Base-by-base conservation (phyloP, 2,888 invertebrate genomes). In the Poecilus cupreus region DNA sequence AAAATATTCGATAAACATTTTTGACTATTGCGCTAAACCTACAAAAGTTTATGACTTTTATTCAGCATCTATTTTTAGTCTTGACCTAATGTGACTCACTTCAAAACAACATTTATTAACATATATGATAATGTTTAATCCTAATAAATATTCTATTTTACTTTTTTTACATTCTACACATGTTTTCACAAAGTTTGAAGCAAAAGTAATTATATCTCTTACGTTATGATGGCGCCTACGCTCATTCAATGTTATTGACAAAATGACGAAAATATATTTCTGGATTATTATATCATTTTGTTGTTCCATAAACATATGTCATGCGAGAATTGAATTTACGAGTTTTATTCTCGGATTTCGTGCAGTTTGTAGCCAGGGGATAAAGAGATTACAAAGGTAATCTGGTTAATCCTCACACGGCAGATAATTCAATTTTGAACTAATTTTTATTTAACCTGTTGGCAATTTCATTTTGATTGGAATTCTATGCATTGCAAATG, bases 231-330 rank as follows among this genome's bases (percentile, higher is more conserved):
- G 64, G 64, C 64, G 64, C 64, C 64, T 68, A 68, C 64, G 39
- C 13, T 4, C n/a, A 26, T 60, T 60, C 22, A 54, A 64, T 32
- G 18, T 68, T 68, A 68, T 68, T 68, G 68, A 68, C 72, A 72
- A 72, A 68, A 43, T 72, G 72, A 72, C 72, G 72, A 46, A 43
- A 46, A 46, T 46, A 22, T 72, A 72, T 72, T 72, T 72, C 13
- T 6, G 72, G 43, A 22, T 46, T 43, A 70, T 72, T 72, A 72
- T 46, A 72, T 72, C 72, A 72, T 46, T 16, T 16, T 18, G 8
- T 51, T 51, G 51, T 3, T 18, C 5, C 32, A 51, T 13, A 51
- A 51, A 51, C 18, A 51, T 18, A 51, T 51, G 16, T 10, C 51
- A 51, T 51, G 10, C n/a, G n/a, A 3, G 13, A 43, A 43, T 3